A percentile compares a stretch with the other conserved stretches of the same genome.
Evolutionary conservation across 2,797 vertebrate species (phyloP).

Genomic region (Gambelia wislizenii): DNA sequence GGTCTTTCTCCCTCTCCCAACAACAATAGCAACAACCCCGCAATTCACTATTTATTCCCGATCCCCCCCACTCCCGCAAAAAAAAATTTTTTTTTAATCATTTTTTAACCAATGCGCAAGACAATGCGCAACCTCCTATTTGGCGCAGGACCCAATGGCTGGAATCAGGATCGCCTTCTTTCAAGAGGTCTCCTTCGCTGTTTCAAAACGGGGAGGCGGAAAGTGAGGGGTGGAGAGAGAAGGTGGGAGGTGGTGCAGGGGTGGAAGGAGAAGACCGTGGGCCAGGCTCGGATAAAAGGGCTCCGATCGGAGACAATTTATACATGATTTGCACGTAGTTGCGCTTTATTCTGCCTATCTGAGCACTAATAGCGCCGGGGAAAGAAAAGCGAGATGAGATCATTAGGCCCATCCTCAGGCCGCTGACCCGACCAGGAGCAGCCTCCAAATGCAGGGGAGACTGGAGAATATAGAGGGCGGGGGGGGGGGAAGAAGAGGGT

Average conservation of each 20-base stretch:
- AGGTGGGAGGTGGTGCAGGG: constrained; percentile 76
- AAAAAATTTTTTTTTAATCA: no score
- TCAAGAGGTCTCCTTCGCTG: no score
- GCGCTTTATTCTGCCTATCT: constrained; percentile 82
- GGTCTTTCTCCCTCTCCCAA: constrained; percentile 72
- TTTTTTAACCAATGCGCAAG: no score
- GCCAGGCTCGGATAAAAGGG: constrained; percentile 84
- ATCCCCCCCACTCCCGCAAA: no score
- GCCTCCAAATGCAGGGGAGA: constrained; percentile 30
- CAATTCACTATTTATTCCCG: neutral
- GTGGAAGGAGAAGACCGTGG: constrained; percentile 78
- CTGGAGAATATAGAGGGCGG: no score
- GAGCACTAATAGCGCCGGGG: constrained; percentile 78
- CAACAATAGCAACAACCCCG: constrained; percentile 41
- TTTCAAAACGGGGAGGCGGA: no score
- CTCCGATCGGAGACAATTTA: constrained; percentile 83
- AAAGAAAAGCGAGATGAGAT: constrained; percentile 81
- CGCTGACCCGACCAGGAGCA: constrained; percentile 68
- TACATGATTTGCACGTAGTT: constrained; percentile 84
- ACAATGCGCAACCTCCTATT: no score
- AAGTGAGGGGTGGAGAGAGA: neutral
- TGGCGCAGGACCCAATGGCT: no score
- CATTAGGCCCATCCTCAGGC: constrained; percentile 78
- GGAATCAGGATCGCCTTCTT: no score
- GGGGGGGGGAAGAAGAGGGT: neutral